A percentile compares a stretch with the other conserved stretches of the same genome.
These are phyloP conservation scores for Saccostrea cuccullata DNA, from an alignment of 1,140 invertebrate species.

Conservation along the genomic window DNA sequence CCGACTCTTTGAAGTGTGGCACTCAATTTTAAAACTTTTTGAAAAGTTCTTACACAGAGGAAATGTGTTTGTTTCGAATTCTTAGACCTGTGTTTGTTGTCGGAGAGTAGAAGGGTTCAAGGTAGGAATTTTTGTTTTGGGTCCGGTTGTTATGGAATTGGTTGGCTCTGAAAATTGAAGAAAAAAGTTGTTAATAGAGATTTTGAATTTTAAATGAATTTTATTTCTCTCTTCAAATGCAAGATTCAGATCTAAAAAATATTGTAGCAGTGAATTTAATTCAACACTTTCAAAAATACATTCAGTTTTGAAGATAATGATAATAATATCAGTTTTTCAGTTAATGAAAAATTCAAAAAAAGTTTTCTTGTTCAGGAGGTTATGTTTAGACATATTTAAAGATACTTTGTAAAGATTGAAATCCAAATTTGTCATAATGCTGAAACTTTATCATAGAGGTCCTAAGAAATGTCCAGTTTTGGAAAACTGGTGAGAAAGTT, in stretches of 20 bases:
- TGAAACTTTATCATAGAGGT: background rate
- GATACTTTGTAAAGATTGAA: too few species aligned
- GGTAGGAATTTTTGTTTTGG: background rate
- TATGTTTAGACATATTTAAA: too few species aligned
- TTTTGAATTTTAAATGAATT: background rate
- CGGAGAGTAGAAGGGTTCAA: background rate
- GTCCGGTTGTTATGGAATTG: background rate
- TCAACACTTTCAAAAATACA: too few species aligned
- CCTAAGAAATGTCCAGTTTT: constrained; percentile 2
- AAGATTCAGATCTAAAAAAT: too few species aligned
- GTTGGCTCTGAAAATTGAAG: background rate
- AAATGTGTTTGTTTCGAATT: constrained; percentile 4
- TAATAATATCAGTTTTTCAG: too few species aligned
- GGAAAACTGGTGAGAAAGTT: constrained; percentile 3
- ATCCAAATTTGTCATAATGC: too few species aligned
- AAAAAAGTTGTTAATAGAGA: background rate
- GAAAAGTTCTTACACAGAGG: background rate
- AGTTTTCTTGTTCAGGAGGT: too few species aligned
- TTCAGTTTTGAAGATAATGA: too few species aligned
- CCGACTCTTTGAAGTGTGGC: background rate
- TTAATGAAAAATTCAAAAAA: too few species aligned
- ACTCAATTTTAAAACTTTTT: background rate
- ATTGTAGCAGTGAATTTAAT: too few species aligned
- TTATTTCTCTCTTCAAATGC: too few species aligned
- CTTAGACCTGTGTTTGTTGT: background rate